Evolutionary conservation across 1,140 invertebrate genomes (phyloP).

Genomic region (Ips nitidus): DNA sequence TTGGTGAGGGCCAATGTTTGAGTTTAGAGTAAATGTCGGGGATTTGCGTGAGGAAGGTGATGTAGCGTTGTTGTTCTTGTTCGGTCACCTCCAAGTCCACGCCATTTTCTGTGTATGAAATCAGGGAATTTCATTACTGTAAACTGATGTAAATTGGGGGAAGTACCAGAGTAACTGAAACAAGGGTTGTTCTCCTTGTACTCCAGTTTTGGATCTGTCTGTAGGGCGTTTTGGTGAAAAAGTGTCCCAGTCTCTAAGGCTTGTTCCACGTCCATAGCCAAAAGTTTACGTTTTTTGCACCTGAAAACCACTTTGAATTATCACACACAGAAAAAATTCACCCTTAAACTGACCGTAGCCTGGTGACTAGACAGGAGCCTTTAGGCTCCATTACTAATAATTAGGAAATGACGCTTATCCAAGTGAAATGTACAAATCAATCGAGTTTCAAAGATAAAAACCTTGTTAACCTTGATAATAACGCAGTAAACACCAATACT

Average conservation of each 20-base stretch:
- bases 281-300: conserved; percentile 10
- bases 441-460: background rate
- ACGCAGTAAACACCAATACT: too few species aligned
- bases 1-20: conserved; percentile 1
- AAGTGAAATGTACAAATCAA: background rate
- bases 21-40: conserved; percentile 20
- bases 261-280: conserved; percentile 8
- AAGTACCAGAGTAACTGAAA: conserved; percentile 13
- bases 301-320: background rate
- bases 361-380: background rate
- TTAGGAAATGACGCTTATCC: background rate
- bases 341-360: background rate
- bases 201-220: conserved; percentile 15
- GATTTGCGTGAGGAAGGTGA: conserved; percentile 11
- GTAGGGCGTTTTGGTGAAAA: conserved; percentile 14
- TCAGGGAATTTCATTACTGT: background rate
- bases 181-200: conserved; percentile 16
- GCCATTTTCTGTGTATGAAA: conserved; percentile 22
- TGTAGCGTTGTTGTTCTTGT: conserved; percentile 18
- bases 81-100: conserved; percentile 28
- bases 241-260: background rate
- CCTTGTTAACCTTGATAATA: background rate
- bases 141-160: background rate
- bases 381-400: background rate
- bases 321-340: background rate